Base-by-base conservation (phyloP, 1,140 invertebrate genomes). In the Lysiphlebus fabarum region DNA sequence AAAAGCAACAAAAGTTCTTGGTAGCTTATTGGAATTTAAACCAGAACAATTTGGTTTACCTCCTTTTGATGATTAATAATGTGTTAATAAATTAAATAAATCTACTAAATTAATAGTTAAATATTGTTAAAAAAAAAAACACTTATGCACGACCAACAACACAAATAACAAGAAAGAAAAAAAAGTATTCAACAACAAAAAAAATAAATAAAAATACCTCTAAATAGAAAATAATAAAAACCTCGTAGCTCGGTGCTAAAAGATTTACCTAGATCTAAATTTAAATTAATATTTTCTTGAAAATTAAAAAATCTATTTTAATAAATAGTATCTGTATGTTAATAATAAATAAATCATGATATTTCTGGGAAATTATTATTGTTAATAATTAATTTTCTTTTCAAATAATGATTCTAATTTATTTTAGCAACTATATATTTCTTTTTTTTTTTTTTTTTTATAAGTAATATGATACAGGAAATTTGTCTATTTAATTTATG, bases 21-120 rank as follows among this genome's bases (percentile, higher is more conserved):
- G 85, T 1, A 89, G 87, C 3, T 74, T 96, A 57, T 83, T 87
- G 64, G 85, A 95, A 41, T 95, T 96, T 69, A 81, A 87, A 71
- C 93, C 93, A 0, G 90, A 95, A 80, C 65, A 85, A 1, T 96
- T 95, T 82, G 93, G 92, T 8, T 75, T 96, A 58, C 93, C 93
- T 5, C 78, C 90, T 42, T 94, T 86, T 67, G 65, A 80, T 65
- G 71, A 74, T 59, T 75, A 65, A 66, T 42, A 36, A 59, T 34
- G 55, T 33, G 38, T 40, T 3, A 40, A 10, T 6, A 4, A 51
- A 26, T 51, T 34, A 37, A 33, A 12, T 38, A 17, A 49, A 49
- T 51, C 49, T 36, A 33, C 33, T 12, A 53, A 58, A 49, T 56
- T 56, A 41, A 8, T 37, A 48, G 11, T 59, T 41, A 53, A 59